Conservation (phyloP, 2,888 invertebrate genomes). For the Latheticus oryzae region DNA sequence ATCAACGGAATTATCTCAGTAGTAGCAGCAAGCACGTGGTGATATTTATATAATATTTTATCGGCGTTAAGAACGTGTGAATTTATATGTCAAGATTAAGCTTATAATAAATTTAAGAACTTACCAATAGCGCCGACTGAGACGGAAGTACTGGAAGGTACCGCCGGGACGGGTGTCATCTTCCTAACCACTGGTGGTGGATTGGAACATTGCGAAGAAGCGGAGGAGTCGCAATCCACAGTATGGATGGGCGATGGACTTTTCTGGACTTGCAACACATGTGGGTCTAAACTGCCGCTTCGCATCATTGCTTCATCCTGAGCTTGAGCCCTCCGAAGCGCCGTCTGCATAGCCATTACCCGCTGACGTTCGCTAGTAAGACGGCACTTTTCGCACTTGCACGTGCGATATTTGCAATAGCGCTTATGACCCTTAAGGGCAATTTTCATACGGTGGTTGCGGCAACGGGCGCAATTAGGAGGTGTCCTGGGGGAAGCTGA, state of each 20-base stretch:
- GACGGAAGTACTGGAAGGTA: constrained; percentile 64
- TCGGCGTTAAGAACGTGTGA: no score
- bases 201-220: constrained; percentile 70
- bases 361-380: constrained; percentile 88
- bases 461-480: constrained; percentile 92
- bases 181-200: constrained; percentile 67
- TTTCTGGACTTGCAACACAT: constrained; percentile 61
- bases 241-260: constrained; percentile 64
- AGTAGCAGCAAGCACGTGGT: no score
- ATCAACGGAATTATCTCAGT: no score
- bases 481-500: constrained; percentile 77
- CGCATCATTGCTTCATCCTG: constrained; percentile 79
- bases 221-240: constrained; percentile 71
- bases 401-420: constrained; percentile 87
- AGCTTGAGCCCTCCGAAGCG: constrained; percentile 83
- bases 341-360: constrained; percentile 91
- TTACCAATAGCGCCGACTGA: constrained; percentile 54
- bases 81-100: no score
- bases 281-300: constrained; percentile 58
- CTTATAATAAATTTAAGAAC: constrained; percentile 41
- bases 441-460: constrained; percentile 91
- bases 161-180: constrained; percentile 65
- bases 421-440: constrained; percentile 92
- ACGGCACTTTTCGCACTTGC: constrained; percentile 88
- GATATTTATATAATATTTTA: no score